phyloP scores from a whole-genome alignment of 2,888 invertebrate species.

The Holacanthella duospinosa region DNA sequence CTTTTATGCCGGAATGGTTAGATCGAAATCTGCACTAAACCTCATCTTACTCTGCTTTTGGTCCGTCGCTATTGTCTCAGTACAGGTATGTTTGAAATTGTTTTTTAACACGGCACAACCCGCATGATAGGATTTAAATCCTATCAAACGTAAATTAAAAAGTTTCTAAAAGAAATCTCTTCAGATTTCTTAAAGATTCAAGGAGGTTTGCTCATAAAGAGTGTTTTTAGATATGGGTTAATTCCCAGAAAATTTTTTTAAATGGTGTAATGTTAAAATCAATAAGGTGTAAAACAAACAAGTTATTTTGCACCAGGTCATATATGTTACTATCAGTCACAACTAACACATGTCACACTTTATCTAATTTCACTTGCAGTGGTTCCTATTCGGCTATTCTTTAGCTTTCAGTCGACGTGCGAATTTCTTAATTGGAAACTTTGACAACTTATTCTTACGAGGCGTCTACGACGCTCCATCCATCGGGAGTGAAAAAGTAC shows the following conservation, averaged over 20 bases:
- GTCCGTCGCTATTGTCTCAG: constrained; percentile 29
- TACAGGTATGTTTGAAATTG: constrained; percentile 23
- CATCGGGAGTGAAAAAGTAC: constrained; percentile 16
- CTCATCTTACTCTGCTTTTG: constrained; percentile 26
- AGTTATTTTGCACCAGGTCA: too few species aligned
- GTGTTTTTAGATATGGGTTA: too few species aligned
- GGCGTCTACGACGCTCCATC: constrained; percentile 15
- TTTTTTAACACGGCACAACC: background rate
- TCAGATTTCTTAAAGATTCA: too few species aligned
- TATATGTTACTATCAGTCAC: too few species aligned
- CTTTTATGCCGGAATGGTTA: constrained; percentile 30
- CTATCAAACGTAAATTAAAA: too few species aligned
- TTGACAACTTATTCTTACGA: constrained; percentile 21
- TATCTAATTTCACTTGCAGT: constrained; percentile 10
- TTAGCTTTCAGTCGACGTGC: constrained; percentile 26
- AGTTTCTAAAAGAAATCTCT: too few species aligned
- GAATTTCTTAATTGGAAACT: constrained; percentile 24
- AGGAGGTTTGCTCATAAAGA: too few species aligned
- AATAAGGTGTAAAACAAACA: too few species aligned
- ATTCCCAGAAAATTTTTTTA: too few species aligned
- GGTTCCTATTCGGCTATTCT: constrained; percentile 29
- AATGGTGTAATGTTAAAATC: background rate
- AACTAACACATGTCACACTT: background rate
- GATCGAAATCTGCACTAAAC: constrained; percentile 22
- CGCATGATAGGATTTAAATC: too few species aligned